phyloP scores from a whole-genome alignment of 2,113 vertebrate genomes.

The Tapirus terrestris region DNA sequence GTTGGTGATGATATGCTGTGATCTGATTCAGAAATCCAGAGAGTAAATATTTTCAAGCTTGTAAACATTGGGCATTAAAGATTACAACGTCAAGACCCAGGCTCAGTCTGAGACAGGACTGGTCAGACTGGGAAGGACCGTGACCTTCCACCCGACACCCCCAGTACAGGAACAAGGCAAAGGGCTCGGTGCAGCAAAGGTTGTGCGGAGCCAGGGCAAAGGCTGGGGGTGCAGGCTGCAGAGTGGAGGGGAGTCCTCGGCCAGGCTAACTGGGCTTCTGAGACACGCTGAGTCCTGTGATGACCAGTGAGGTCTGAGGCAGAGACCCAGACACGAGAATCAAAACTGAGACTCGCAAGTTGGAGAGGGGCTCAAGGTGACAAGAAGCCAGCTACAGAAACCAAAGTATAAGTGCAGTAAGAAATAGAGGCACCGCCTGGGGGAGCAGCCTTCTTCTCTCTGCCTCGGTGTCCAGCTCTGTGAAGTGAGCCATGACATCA shows the following conservation, averaged over 20 bases:
- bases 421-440: no score
- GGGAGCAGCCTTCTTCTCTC: not conserved
- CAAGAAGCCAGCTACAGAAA: not conserved
- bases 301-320: rapidly evolving
- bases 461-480: not conserved
- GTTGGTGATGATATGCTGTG: not conserved
- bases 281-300: not conserved
- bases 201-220: no score
- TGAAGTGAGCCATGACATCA: not conserved
- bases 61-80: not conserved
- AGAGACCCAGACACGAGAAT: not conserved
- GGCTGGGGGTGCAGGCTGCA: no score
- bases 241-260: not conserved
- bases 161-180: rapidly evolving
- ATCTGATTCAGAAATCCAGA: not conserved
- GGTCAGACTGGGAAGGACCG: no score
- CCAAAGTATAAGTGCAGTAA: not conserved
- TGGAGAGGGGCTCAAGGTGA: not conserved
- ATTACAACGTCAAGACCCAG: not conserved
- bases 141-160: no score
- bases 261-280: not conserved
- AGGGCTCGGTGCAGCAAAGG: not conserved
- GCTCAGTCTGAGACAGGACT: not conserved
- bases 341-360: not conserved
- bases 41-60: not conserved